These are phyloP conservation scores for Acanthoscelides obtectus DNA, from an alignment of 2,888 invertebrate species.

Conservation along the genomic window DNA sequence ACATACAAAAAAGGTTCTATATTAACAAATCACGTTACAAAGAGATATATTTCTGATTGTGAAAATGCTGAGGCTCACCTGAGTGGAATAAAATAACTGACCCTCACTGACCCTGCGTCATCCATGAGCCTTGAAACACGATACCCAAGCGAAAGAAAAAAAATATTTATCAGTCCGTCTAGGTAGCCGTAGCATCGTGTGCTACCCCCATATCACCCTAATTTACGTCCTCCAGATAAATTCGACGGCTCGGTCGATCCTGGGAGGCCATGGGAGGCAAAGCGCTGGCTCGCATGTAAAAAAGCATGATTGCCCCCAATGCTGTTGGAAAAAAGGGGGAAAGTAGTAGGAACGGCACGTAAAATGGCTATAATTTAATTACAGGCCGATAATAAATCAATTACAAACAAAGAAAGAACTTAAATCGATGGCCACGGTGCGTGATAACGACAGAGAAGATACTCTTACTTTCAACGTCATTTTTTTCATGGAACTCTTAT, in stretches of 20 bases:
- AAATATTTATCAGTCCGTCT: background rate
- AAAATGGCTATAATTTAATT: slow-evolving; percentile 19
- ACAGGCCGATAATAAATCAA: slow-evolving; percentile 18
- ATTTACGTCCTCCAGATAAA: background rate
- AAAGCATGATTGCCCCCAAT: slow-evolving; percentile 7
- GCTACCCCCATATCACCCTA: background rate
- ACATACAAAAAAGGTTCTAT: too few species aligned
- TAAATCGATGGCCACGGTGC: background rate
- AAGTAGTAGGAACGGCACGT: slow-evolving; percentile 1
- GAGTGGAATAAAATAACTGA: too few species aligned
- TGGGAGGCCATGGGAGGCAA: background rate
- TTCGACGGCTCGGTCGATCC: background rate
- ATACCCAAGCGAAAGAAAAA: background rate
- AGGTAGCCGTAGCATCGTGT: too few species aligned
- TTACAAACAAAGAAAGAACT: slow-evolving; percentile 3
- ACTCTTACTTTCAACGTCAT: background rate
- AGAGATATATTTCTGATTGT: too few species aligned
- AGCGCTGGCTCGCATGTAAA: slow-evolving; percentile 6
- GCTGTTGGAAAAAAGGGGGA: background rate
- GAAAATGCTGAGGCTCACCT: too few species aligned
- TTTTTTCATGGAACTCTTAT: too few species aligned
- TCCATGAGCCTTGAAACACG: background rate
- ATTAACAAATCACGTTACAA: too few species aligned
- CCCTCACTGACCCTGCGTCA: too few species aligned
- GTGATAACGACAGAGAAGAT: background rate